Percentiles rank a stretch among this genome's conserved stretches.
These are phyloP conservation scores for Perizoma flavofasciatum DNA, from an alignment of 2,888 invertebrate species.

Conservation along the genomic window DNA sequence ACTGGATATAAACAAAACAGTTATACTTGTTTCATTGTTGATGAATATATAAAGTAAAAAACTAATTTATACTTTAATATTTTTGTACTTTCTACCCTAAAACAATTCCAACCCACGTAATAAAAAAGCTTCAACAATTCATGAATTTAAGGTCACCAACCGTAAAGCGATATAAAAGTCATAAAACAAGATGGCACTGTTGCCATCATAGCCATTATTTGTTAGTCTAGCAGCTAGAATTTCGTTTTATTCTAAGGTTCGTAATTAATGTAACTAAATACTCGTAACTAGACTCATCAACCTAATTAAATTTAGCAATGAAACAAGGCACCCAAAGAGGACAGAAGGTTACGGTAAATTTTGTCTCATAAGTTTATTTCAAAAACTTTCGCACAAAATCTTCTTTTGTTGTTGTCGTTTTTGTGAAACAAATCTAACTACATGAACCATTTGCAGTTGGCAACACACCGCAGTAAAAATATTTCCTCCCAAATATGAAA, in stretches of 20 bases:
- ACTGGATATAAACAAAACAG: conserved; percentile 13
- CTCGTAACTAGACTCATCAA: too few relatives aligned
- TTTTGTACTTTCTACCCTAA: too few relatives aligned
- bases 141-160: conserved; percentile 29
- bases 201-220: conserved; percentile 12
- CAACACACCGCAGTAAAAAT: conserved; percentile 21
- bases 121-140: conserved; percentile 24
- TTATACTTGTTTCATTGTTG: conserved; percentile 9
- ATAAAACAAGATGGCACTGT: conserved; percentile 19
- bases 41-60: neutral
- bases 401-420: too few relatives aligned
- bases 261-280: too few relatives aligned
- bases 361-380: too few relatives aligned
- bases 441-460: neutral
- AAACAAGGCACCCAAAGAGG: too few relatives aligned
- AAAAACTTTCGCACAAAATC: too few relatives aligned
- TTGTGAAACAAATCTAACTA: too few relatives aligned
- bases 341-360: too few relatives aligned
- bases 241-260: too few relatives aligned
- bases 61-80: neutral
- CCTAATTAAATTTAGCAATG: too few relatives aligned
- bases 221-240: conserved; percentile 1
- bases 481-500: conserved; percentile 30
- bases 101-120: conserved; percentile 6
- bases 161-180: conserved; percentile 29